phyloP scores from a whole-genome alignment of 2,888 invertebrate genomes.

The Luperina nickerlii region DNA sequence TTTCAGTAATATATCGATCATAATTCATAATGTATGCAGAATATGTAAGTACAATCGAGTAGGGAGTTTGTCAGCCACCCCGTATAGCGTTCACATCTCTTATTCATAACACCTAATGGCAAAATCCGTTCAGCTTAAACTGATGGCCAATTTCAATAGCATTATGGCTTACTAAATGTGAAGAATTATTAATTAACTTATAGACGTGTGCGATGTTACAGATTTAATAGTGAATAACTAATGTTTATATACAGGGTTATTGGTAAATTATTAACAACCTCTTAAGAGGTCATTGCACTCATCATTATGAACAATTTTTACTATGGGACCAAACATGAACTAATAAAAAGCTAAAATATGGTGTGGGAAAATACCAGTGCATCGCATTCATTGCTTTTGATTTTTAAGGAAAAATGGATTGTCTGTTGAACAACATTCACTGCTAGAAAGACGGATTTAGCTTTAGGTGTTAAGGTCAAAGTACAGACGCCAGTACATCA shows the following conservation, averaged over 20 bases:
- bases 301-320: no score
- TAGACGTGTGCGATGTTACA: conserved; percentile 21
- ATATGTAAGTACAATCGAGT: conserved; percentile 25
- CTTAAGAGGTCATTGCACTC: no score
- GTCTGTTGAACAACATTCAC: not conserved
- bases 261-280: no score
- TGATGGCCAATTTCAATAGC: conserved; percentile 57
- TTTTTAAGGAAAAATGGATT: not conserved
- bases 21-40: conserved; percentile 7
- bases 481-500: no score
- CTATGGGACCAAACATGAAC: no score
- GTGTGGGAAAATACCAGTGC: no score
- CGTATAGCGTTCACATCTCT: conserved; percentile 52
- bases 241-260: no score
- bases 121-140: conserved; percentile 62
- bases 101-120: conserved; percentile 72
- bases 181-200: conserved; percentile 61
- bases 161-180: conserved; percentile 52
- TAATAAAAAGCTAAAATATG: no score
- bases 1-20: not conserved
- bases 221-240: conserved; percentile 3
- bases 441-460: not conserved
- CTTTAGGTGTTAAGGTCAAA: not conserved
- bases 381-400: not conserved
- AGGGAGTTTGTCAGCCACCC: conserved; percentile 20